Evolutionary conservation across 2,113 vertebrate species (phyloP).

Genomic region (Microcebus lehilahytsara): DNA sequence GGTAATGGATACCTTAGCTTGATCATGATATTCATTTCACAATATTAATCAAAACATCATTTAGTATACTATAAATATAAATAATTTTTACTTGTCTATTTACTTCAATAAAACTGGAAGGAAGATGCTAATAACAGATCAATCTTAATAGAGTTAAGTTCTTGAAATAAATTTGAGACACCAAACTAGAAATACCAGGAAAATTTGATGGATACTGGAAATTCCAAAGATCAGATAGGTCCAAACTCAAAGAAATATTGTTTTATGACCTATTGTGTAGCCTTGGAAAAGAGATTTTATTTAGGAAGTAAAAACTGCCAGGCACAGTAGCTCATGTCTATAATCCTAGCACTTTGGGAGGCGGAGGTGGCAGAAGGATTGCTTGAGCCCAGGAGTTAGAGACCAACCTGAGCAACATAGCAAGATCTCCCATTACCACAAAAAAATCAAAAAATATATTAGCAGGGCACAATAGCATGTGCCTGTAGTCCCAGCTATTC

Average conservation of each 20-base stretch:
- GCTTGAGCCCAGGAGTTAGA: too few species aligned
- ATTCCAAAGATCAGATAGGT: neutral
- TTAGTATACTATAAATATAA: neutral
- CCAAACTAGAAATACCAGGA: neutral
- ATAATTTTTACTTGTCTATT: neutral
- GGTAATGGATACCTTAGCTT: neutral
- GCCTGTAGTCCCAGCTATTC: too few species aligned
- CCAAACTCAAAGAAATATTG: neutral
- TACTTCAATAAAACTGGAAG: neutral
- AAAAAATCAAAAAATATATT: too few species aligned
- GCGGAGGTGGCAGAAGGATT: too few species aligned
- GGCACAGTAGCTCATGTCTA: too few species aligned
- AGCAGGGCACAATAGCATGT: too few species aligned
- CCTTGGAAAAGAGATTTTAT: neutral
- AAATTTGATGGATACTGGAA: neutral
- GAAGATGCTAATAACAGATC: neutral
- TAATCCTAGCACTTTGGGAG: too few species aligned
- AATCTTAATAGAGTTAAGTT: neutral
- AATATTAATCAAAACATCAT: neutral
- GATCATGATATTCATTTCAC: too few species aligned
- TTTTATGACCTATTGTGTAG: neutral
- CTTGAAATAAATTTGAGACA: neutral
- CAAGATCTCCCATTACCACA: too few species aligned
- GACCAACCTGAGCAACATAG: too few species aligned
- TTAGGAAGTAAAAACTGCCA: neutral